These are phyloP conservation scores for Nestor notabilis DNA, from an alignment of 2,113 vertebrate species.

Conservation along the genomic window DNA sequence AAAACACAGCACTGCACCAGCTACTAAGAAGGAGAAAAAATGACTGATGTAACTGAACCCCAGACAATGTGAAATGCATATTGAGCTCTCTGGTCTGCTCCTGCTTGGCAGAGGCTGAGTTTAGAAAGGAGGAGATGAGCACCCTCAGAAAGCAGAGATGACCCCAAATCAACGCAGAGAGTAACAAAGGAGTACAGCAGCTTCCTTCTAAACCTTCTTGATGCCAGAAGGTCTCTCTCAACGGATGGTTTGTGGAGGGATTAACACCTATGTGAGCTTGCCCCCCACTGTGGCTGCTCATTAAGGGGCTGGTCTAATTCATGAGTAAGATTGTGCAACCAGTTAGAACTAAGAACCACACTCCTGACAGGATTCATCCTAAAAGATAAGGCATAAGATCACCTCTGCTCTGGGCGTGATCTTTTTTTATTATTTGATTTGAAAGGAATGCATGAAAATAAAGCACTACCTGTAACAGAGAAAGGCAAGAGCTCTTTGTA, in stretches of 20 bases:
- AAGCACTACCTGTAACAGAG: neutral
- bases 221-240: rapidly evolving
- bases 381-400: neutral
- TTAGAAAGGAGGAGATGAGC: neutral
- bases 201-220: neutral
- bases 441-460: neutral
- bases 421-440: neutral
- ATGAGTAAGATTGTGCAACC: neutral
- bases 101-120: neutral
- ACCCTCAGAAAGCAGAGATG: neutral
- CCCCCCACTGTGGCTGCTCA: rapidly evolving
- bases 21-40: too few species aligned
- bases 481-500: neutral
- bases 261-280: neutral
- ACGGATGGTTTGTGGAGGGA: neutral
- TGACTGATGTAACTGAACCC: too few species aligned
- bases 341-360: neutral
- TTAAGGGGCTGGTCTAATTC: neutral
- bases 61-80: rapidly evolving
- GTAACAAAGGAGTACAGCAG: neutral
- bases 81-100: neutral
- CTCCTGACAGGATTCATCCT: neutral
- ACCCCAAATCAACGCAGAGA: neutral
- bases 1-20: too few species aligned
- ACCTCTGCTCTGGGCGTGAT: neutral